Conservation (phyloP, 1,140 invertebrate genomes). For the Muscidifurax raptorellus region DNA sequence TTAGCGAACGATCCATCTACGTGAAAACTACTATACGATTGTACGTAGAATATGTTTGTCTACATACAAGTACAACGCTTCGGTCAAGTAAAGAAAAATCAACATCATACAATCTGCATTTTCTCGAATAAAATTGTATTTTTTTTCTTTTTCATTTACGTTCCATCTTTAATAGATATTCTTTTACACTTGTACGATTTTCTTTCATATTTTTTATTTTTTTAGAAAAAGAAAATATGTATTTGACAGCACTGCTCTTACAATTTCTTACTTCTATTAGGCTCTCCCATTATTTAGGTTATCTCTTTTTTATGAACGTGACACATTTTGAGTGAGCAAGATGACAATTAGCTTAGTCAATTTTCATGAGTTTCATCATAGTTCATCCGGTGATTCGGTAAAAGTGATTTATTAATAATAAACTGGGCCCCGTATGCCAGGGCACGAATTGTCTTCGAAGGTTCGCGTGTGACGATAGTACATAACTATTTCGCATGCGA, state of each 20-base stretch:
- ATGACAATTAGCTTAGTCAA: constrained; percentile 40
- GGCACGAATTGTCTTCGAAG: constrained; percentile 28
- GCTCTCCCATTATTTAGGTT: constrained; percentile 35
- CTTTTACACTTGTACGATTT: constrained; percentile 36
- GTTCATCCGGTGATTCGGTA: constrained; percentile 23
- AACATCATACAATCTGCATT: constrained; percentile 40
- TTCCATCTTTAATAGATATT: constrained; percentile 40
- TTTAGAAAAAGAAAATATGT: constrained; percentile 45
- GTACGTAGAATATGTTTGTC: constrained; percentile 33
- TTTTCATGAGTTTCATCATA: constrained; percentile 8
- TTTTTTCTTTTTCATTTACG: constrained; percentile 32
- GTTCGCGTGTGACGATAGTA: constrained; percentile 31
- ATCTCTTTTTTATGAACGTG: constrained; percentile 25
- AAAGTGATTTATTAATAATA: constrained; percentile 35
- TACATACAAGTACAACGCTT: constrained; percentile 47
- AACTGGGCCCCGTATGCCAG: neutral
- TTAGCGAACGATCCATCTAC: constrained; percentile 47
- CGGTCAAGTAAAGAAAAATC: constrained; percentile 44
- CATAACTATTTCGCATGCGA: constrained; percentile 45
- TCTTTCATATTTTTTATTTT: constrained; percentile 40
- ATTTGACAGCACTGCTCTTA: constrained; percentile 41
- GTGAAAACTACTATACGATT: constrained; percentile 34
- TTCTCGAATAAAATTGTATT: constrained; percentile 46
- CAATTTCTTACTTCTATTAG: constrained; percentile 44
- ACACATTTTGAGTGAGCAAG: constrained; percentile 41